Evolutionary conservation across 92 coral and sea anemone species (phyloP), one percentile per base, ranked within the genome.

Genomic region (Palythoa grandiflora): DNA sequence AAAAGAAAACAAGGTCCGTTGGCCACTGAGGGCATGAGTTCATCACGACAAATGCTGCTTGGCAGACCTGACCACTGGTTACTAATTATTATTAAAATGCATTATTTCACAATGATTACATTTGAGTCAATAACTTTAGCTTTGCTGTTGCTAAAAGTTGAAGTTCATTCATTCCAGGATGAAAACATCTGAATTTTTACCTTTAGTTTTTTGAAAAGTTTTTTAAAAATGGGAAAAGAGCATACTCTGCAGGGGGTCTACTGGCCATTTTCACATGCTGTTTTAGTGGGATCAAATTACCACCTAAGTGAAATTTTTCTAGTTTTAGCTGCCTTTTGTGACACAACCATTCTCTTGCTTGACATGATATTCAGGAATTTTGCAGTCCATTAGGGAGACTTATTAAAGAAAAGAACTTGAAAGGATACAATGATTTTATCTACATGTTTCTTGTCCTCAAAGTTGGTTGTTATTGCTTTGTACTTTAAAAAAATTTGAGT

Each of bases 291-390:
- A 16, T 74, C 53, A 74, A 74, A 38, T 38, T 38, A 19, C 21
- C 36, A 17, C 54, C 20, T 0, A 38, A 38, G 21, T 19, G 61
- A 20, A 21, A 2, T 20, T 77, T 53, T 77, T 20, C 15, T 59
- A 59, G 13, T 44, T 44, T 2, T 44, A 74, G 53, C 53, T 38
- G 78, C 16, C 13, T 16, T 17, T 44, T 19, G 21, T 7, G 9
- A 44, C 36, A 74, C 51, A 74, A 44, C 21, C 9, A 47, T 74
- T 15, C 54, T 8, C 59, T 77, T 21, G 81, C 19, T 54, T 51
- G 61, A 53, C 48, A 52, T 77, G 81, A 16, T 77, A 75, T 53
- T 77, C 66, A 77, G 66, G 81, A 52, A 35, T 77, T 51, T 77
- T 5, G 52, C 12, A 77, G 81, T 16, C 81, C 39, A 28, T 75